A percentile compares a stretch with the other conserved stretches of the same genome.
These are phyloP conservation scores for Melanotaenia nigrans DNA, from an alignment of 2,797 vertebrate genomes.

Conservation along the genomic window DNA sequence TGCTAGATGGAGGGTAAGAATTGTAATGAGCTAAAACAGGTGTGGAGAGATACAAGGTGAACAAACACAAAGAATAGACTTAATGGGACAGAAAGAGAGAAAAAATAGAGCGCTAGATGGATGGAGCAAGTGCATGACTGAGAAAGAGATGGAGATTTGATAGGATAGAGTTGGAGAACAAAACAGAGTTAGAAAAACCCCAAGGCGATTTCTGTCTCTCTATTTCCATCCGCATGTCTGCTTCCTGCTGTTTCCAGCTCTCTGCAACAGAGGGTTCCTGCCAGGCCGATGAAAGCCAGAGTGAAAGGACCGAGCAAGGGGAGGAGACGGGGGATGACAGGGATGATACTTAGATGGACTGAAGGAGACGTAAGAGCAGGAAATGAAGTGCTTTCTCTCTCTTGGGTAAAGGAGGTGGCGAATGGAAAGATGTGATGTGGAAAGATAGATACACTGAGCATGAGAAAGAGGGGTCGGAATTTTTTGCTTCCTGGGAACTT, in stretches of 20 bases:
- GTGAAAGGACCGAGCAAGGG: slow-evolving; percentile 27
- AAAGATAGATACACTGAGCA: slow-evolving; percentile 1
- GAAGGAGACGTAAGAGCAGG: slow-evolving; percentile 31
- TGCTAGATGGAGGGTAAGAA: background rate
- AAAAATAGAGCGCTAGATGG: slow-evolving; percentile 24
- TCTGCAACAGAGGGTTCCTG: slow-evolving; percentile 20
- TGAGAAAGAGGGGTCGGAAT: background rate
- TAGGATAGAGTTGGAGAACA: slow-evolving; percentile 24
- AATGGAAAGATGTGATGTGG: slow-evolving; percentile 22
- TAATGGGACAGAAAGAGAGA: slow-evolving; percentile 41
- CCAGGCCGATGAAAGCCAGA: slow-evolving; percentile 31
- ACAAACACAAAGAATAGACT: slow-evolving; percentile 24
- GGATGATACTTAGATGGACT: slow-evolving; percentile 12
- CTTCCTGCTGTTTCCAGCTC: slow-evolving; percentile 26
- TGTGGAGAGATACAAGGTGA: slow-evolving; percentile 18
- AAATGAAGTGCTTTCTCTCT: slow-evolving; percentile 37
- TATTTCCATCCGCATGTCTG: slow-evolving; percentile 20
- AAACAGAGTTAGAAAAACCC: slow-evolving; percentile 27
- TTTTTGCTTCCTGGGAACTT: background rate
- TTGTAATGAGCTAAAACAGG: slow-evolving; percentile 23
- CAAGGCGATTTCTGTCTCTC: slow-evolving; percentile 25
- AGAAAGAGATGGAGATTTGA: slow-evolving; percentile 45
- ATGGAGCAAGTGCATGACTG: background rate
- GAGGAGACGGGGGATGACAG: slow-evolving; percentile 23
- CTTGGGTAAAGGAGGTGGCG: slow-evolving; percentile 2